Evolutionary conservation across 2,888 invertebrate species (phyloP).

Genomic region (Minunthozetes semirufus): DNA sequence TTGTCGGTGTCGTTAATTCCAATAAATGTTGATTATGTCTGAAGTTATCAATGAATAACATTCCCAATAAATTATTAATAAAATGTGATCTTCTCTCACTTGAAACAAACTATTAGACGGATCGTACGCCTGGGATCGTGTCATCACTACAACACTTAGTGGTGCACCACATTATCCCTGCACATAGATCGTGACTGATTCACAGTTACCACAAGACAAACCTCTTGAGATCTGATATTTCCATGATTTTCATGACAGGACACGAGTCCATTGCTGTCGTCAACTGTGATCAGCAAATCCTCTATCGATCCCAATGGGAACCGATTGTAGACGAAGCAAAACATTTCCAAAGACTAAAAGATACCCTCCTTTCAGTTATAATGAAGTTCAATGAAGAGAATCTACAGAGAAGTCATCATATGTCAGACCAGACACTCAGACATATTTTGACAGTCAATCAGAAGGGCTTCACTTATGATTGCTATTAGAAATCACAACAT

Average conservation of each 20-base stretch:
- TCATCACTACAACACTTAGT: conserved; percentile 16
- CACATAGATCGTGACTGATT: conserved; percentile 26
- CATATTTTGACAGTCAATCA: conserved; percentile 22
- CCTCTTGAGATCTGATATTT: conserved; percentile 20
- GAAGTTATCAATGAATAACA: conserved; percentile 28
- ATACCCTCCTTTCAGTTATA: not conserved
- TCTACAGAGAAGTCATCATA: not conserved
- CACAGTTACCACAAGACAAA: conserved; percentile 13
- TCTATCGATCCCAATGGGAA: not conserved
- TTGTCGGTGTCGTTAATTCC: conserved; percentile 26
- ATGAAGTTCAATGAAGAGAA: not conserved
- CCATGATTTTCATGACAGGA: conserved; percentile 28
- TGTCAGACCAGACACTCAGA: conserved; percentile 14
- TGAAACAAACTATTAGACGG: not conserved
- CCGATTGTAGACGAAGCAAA: conserved; percentile 4
- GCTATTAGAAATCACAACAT: not conserved
- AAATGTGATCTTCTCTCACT: conserved; percentile 10
- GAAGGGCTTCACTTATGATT: not conserved
- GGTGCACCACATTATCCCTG: not conserved
- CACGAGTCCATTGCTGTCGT: conserved; percentile 22
- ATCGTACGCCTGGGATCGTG: conserved; percentile 26
- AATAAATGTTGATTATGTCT: conserved; percentile 24
- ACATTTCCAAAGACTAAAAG: not conserved
- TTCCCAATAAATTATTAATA: conserved; percentile 24
- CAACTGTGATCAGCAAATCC: conserved; percentile 1